Evolutionary conservation across 2,797 vertebrate species (phyloP).

Genomic region (Poeciliopsis gracilis): DNA sequence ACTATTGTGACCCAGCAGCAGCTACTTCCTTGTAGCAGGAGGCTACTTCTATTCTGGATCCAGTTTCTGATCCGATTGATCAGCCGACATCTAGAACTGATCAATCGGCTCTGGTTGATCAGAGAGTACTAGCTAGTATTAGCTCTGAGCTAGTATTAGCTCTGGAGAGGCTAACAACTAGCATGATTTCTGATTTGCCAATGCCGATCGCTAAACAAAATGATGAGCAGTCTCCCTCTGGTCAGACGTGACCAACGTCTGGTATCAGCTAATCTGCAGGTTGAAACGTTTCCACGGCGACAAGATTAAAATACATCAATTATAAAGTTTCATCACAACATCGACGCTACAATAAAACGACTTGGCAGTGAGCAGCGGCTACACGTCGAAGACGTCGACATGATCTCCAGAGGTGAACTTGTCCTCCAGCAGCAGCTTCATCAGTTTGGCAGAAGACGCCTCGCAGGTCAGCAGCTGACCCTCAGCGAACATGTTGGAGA

Average conservation of each 20-base stretch:
- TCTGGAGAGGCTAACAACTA: too few species aligned
- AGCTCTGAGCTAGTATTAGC: too few species aligned
- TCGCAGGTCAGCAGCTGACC: constrained; percentile 81
- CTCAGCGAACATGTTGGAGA: constrained; percentile 63
- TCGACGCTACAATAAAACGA: neutral
- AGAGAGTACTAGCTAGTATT: too few species aligned
- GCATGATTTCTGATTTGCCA: too few species aligned
- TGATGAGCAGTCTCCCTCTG: neutral
- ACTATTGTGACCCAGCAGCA: too few species aligned
- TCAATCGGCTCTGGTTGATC: too few species aligned
- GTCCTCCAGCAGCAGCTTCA: constrained; percentile 84
- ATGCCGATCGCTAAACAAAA: neutral
- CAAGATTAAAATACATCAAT: neutral
- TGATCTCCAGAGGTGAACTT: constrained; percentile 86
- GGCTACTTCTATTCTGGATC: too few species aligned
- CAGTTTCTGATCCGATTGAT: too few species aligned
- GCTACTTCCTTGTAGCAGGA: too few species aligned
- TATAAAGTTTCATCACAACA: neutral
- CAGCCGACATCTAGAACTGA: too few species aligned
- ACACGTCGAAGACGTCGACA: constrained; percentile 84
- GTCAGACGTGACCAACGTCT: neutral
- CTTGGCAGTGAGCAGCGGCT: neutral
- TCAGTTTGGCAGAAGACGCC: constrained; percentile 84
- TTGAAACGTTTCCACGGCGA: neutral
- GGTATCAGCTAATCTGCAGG: neutral